Base-by-base conservation (phyloP, 2,888 invertebrate species). In the Dromius quadrimaculatus region DNA sequence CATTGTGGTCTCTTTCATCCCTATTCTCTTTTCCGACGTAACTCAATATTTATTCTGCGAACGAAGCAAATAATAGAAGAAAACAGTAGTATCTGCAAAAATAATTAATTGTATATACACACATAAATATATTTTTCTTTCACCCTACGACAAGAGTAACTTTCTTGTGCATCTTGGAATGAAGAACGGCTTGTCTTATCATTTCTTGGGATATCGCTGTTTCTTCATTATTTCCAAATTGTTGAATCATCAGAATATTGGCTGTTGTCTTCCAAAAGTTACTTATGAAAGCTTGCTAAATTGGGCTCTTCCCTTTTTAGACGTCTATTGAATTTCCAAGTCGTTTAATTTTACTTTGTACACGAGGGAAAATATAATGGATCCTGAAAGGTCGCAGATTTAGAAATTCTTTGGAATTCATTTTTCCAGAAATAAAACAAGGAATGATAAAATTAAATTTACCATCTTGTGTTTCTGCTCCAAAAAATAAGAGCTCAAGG, bases 301-400 rank as follows among this genome's bases (percentile, higher is more conserved):
- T 22, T 61, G 34, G 38, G 20, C 17, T 34, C 38, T 32, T n/a
- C n/a, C n/a, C n/a, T n/a, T n/a, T n/a, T 61, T 61, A 20, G 36
- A 38, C 38, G 36, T 61, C 61, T 61, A 61, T 61, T 61, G 38
- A 61, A 61, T 61, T 61, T 61, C 61, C 38, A 38, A 38, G 61
- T 61, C 38, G 61, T 28, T 38, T 38, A 61, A 20, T 61, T 20
- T 36, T 22, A 22, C 36, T 38, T 2, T 11, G n/a, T 15, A 11
- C 13, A 19, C 11, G 11, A 36, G 38, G 34, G 20, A 19, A 61
- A 36, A 61, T 9, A 9, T 61, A 61, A 61, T 61, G 61, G 9
- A 19, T 4, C 61, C 38, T 61, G 61, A 61, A 61, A 61, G 61
- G 19, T 61, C 34, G 20, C n/a, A 19, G 32, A 6, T 6, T 6